Base-by-base conservation (phyloP, 2,888 invertebrate species). In the Neuroscelio doddi region DNA sequence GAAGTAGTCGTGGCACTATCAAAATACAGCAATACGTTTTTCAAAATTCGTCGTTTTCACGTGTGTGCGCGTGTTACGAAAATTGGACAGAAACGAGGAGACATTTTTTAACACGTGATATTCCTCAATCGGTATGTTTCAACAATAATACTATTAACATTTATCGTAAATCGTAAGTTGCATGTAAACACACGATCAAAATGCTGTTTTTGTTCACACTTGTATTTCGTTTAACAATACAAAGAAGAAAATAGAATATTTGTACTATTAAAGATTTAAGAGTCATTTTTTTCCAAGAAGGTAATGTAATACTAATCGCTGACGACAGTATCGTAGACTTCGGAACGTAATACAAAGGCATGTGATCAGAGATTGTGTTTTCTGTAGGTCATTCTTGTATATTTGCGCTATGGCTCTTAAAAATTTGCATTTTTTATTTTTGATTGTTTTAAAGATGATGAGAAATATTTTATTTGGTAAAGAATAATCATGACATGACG, bases 401-500 rank as follows among this genome's bases (percentile, higher is more conserved):
- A n/a, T n/a, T n/a, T n/a, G n/a, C n/a, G n/a, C n/a, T n/a, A n/a
- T n/a, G n/a, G n/a, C n/a, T n/a, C n/a, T n/a, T n/a, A n/a, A n/a
- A n/a, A n/a, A n/a, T n/a, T n/a, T n/a, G n/a, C n/a, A n/a, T n/a
- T n/a, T n/a, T n/a, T n/a, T n/a, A n/a, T n/a, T n/a, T n/a, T 21
- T 21, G 5, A 21, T 2, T 21, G 5, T 21, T 21, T 21, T 36
- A 17, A 2, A 39, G 10, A 24, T 8, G n/a, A 16, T 15, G 39
- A 8, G 5, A 36, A 14, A 12, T 44, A 7, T 29, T 10, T 39
- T 14, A 50, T 47, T 10, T 36, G n/a, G 26, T 14, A 3, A 30
- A 29, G 62, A 67, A 69, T 64, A 64, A 71, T 71, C 61, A 50
- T 57, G 50, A 46, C 64, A 56, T 69, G 72, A 69, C 68, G 67